Conservation (phyloP, 1,140 invertebrate species). For the Orchestia grillus region DNA sequence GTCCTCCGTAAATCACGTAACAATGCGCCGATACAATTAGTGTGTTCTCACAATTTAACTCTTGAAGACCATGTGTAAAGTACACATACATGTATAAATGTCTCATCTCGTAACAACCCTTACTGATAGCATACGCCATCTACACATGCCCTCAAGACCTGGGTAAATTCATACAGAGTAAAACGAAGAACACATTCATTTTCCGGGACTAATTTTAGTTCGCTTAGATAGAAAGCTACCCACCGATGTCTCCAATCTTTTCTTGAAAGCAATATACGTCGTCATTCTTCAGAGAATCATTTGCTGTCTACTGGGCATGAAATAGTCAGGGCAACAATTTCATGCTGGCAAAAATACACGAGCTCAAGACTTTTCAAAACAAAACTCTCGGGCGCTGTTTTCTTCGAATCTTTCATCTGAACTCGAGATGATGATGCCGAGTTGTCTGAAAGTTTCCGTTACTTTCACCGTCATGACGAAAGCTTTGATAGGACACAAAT, state of each 20-base stretch:
- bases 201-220: background rate
- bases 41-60: background rate
- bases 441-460: background rate
- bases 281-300: background rate
- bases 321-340: background rate
- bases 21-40: background rate
- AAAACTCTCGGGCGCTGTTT: background rate
- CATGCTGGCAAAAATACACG: background rate
- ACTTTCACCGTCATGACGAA: constrained; percentile 7
- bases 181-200: background rate
- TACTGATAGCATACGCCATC: background rate
- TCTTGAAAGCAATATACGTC: background rate
- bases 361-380: constrained; percentile 1
- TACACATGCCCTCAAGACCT: background rate
- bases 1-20: background rate
- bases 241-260: background rate
- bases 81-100: background rate
- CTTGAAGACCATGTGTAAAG: background rate
- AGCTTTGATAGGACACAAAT: constrained; percentile 1
- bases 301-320: background rate
- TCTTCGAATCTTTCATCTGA: background rate
- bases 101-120: background rate
- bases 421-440: background rate
- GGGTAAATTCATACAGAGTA: background rate
- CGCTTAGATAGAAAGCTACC: background rate